These are phyloP conservation scores for Lasioglossum lativentre DNA, from an alignment of 2,888 invertebrate genomes.

Conservation along the genomic window DNA sequence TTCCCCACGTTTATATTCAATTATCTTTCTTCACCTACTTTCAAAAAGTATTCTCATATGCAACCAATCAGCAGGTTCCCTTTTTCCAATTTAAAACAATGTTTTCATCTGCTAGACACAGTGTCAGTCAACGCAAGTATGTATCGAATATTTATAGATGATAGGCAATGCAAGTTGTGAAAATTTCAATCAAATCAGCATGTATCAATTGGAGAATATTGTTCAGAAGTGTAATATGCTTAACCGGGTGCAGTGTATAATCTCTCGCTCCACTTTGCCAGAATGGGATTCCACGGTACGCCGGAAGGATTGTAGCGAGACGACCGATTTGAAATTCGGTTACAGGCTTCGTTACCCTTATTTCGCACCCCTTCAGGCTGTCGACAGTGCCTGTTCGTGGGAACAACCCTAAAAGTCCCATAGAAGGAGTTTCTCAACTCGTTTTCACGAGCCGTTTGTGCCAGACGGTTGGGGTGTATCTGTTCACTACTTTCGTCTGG, in stretches of 20 bases:
- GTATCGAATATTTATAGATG: not conserved
- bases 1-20: not conserved
- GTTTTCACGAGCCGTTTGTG: constrained; percentile 68
- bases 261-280: constrained; percentile 54
- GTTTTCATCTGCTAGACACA: not conserved
- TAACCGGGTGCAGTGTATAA: constrained; percentile 39
- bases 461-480: constrained; percentile 55
- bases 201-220: not conserved
- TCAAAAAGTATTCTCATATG: not conserved
- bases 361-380: constrained; percentile 68
- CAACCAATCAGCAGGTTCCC: not conserved
- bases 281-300: constrained; percentile 57
- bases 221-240: not conserved
- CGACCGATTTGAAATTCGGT: constrained; percentile 73
- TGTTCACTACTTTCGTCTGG: constrained; percentile 35
- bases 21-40: not conserved
- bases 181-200: not conserved
- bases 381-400: constrained; percentile 29
- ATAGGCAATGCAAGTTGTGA: not conserved
- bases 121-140: not conserved
- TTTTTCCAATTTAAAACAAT: not conserved
- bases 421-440: constrained; percentile 65
- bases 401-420: constrained; percentile 53
- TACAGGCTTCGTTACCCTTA: constrained; percentile 75
- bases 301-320: constrained; percentile 63